Conservation (phyloP, 2,797 vertebrate species). For the Bradypodion ventrale region DNA sequence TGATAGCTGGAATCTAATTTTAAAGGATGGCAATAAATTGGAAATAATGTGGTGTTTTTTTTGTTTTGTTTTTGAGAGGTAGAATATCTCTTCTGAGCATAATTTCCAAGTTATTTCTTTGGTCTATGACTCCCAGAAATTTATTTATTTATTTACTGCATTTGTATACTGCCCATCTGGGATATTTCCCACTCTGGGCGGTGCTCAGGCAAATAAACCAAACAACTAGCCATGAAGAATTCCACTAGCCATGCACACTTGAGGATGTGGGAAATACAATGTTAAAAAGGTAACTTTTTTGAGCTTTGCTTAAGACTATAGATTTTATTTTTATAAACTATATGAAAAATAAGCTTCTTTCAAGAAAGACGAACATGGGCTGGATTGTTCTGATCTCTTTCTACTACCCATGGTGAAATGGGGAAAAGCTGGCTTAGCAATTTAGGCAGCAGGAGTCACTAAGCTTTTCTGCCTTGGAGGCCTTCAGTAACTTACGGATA, state of each 20-base stretch:
- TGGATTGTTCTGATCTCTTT: background rate
- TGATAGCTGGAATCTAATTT: conserved; percentile 12
- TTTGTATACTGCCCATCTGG: too few species aligned
- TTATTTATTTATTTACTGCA: too few species aligned
- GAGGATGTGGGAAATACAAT: too few species aligned
- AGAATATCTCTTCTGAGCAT: background rate
- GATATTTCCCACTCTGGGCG: too few species aligned
- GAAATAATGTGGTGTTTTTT: background rate
- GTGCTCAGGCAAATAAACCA: too few species aligned
- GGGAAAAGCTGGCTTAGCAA: conserved; percentile 28
- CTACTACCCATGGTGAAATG: background rate
- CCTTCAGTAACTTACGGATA: conserved; percentile 46
- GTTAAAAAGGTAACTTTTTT: too few species aligned
- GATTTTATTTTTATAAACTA: background rate
- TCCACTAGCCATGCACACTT: too few species aligned
- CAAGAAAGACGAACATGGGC: conserved; percentile 12
- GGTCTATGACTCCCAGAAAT: too few species aligned
- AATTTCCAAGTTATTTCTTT: too few species aligned
- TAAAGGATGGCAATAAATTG: background rate
- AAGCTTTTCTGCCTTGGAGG: conserved; percentile 51
- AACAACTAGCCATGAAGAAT: too few species aligned
- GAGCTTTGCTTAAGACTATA: background rate
- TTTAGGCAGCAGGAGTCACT: conserved; percentile 4
- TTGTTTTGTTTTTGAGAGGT: background rate
- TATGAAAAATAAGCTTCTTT: background rate